A percentile compares a stretch with the other conserved stretches of the same genome.
These are phyloP conservation scores for Oreochromis spilurus DNA, from an alignment of 2,113 vertebrate species.

Conservation along the genomic window DNA sequence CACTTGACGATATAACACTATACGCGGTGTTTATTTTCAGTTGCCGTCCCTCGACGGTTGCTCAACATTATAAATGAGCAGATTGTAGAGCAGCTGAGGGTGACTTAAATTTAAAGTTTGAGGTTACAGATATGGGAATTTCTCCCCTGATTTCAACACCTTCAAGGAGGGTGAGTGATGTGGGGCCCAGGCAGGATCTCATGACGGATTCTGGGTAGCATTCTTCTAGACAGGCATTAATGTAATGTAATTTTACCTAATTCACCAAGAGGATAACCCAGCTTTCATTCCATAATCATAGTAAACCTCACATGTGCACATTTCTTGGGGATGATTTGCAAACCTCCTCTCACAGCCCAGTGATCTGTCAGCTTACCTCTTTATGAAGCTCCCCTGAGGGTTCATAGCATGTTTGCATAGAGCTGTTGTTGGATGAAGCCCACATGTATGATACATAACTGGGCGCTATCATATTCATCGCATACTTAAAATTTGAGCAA, in stretches of 20 bases:
- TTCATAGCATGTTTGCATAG: background rate
- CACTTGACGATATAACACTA: background rate
- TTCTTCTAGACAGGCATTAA: conserved; percentile 31
- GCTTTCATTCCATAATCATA: background rate
- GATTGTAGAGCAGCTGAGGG: conserved; percentile 22
- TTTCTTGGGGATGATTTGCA: background rate
- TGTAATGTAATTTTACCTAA: conserved; percentile 22
- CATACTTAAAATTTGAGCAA: background rate
- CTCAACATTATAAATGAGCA: conserved; percentile 38
- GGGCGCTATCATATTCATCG: background rate
- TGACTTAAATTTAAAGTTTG: background rate
- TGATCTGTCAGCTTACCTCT: conserved; percentile 10
- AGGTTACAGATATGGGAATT: conserved; percentile 43
- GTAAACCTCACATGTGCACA: background rate
- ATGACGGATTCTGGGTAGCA: conserved; percentile 20
- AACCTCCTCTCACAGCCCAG: background rate
- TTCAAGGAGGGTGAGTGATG: conserved; percentile 38
- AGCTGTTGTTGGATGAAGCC: conserved; percentile 1
- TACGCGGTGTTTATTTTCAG: conserved; percentile 51
- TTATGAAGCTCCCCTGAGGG: background rate
- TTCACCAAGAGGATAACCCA: conserved; percentile 16
- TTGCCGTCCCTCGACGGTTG: conserved; percentile 11
- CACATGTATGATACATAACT: background rate
- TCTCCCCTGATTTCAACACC: conserved; percentile 50
- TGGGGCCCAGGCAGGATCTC: conserved; percentile 8